Evolutionary conservation across 2,113 vertebrate species (phyloP), one percentile per base, ranked within the genome.

Genomic region (Aegithalos caudatus): DNA sequence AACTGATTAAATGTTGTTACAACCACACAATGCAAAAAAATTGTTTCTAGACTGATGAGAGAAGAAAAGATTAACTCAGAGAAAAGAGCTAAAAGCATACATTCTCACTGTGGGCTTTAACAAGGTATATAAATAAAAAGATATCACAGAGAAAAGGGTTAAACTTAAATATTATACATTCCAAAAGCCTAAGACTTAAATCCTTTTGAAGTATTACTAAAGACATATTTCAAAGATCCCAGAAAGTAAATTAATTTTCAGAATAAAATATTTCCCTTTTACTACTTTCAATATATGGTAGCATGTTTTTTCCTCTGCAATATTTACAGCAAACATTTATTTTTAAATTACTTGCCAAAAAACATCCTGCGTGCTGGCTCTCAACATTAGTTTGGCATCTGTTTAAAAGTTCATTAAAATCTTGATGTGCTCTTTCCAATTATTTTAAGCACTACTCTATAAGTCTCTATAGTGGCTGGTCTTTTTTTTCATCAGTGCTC

Each of bases 401-500:
- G 47, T 45, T 84, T 79, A 71, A 67, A 79, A 74, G 42, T 27
- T 78, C n/a, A 67, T 35, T 47, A 19, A 58, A 70, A 31, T 17
- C 44, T 24, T 64, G 13, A 74, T 10, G 3, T 22, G 31, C 4
- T 54, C 86, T 54, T 90, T 79, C 7, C 21, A 79, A 8, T 62
- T 57, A 66, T 48, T 83, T 57, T 57, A 88, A 90, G 44, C 20
- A 72, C 42, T 69, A 23, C 8, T 29, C 21, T 64, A 17, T 18
- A 84, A 51, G 24, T 37, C 61, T 51, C 12, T 44, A 4, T 31
- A 42, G 27, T 37, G 10, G 18, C 13, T 62, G 22, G 2, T 56
- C 50, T 16, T 73, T 74, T 74, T 64, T n/a, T 1, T 15, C 10
- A 56, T n/a, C 2, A 0, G 0, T 9, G 16, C 31, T 47, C 44